A percentile compares a stretch with the other conserved stretches of the same genome.
These are phyloP conservation scores for Datnioides undecimradiatus DNA, from an alignment of 2,113 vertebrate genomes.

Conservation along the genomic window DNA sequence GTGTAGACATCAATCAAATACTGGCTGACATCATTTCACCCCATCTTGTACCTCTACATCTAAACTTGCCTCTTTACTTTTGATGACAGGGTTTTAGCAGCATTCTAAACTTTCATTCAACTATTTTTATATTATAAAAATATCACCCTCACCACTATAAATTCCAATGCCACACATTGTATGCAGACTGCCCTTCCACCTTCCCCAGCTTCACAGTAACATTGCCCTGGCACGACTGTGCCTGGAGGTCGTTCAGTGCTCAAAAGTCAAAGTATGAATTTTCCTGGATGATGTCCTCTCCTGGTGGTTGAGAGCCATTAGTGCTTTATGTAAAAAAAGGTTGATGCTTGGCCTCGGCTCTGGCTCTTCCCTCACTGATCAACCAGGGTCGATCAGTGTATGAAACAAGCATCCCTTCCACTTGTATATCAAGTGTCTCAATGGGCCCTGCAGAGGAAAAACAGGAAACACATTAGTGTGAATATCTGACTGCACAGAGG, in stretches of 20 bases:
- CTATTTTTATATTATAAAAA: slow-evolving; percentile 41
- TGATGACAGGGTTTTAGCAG: slow-evolving; percentile 44
- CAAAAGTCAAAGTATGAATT: slow-evolving; percentile 30
- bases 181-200: slow-evolving; percentile 1
- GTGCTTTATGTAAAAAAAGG: slow-evolving; percentile 28
- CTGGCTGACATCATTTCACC: slow-evolving; percentile 62
- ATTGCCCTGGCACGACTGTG: slow-evolving; percentile 15
- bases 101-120: slow-evolving; percentile 33
- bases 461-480: slow-evolving; percentile 66
- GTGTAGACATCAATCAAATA: slow-evolving; percentile 62
- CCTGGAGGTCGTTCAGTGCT: slow-evolving; percentile 44
- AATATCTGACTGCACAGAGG: slow-evolving; percentile 41
- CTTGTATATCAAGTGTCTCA: slow-evolving; percentile 47
- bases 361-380: slow-evolving; percentile 47
- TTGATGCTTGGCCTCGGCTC: slow-evolving; percentile 47
- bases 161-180: too few species aligned
- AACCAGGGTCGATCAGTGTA: slow-evolving; percentile 36
- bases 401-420: slow-evolving; percentile 52
- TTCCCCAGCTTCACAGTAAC: slow-evolving; percentile 40
- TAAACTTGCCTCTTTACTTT: slow-evolving; percentile 30
- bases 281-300: slow-evolving; percentile 35
- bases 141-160: slow-evolving; percentile 26
- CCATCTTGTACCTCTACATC: slow-evolving; percentile 25
- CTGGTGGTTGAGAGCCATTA: slow-evolving; percentile 52
- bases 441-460: slow-evolving; percentile 70